Percentiles rank a stretch among this genome's conserved stretches.
Conservation (phyloP, 2,888 invertebrate species). For the Drosophila borealis region DNA sequence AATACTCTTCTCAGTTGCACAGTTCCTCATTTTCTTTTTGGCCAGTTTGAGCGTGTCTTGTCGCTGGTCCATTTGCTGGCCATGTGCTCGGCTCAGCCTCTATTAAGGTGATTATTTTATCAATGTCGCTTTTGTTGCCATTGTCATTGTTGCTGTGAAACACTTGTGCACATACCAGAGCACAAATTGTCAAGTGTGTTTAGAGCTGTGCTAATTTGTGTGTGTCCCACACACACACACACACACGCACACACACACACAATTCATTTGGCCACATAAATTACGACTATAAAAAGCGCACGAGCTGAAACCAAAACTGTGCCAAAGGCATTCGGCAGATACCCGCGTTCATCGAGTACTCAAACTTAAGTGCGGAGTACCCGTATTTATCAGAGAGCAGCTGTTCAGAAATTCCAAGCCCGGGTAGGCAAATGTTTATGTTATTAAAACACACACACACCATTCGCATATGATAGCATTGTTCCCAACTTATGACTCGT, state of each 20-base stretch:
- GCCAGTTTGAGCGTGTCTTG: conserved; percentile 10
- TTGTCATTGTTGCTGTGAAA: conserved; percentile 49
- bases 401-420: conserved; percentile 32
- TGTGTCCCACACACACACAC: conserved; percentile 30
- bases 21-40: conserved; percentile 31
- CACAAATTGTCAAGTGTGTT: conserved; percentile 62
- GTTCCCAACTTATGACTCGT: conserved; percentile 42
- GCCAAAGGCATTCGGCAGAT: conserved; percentile 51
- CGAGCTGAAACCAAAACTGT: conserved; percentile 40
- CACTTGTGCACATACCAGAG: conserved; percentile 66
- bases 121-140: conserved; percentile 61
- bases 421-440: conserved; percentile 22
- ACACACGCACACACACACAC: conserved; percentile 6
- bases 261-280: conserved; percentile 42
- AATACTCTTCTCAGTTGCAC: conserved; percentile 28
- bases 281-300: conserved; percentile 16
- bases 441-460: conserved; percentile 40
- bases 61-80: conserved; percentile 57
- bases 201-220: conserved; percentile 58
- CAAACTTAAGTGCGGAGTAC: conserved; percentile 15
- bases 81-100: conserved; percentile 40
- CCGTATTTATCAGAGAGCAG: conserved; percentile 42
- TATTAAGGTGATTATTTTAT: conserved; percentile 64
- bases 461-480: conserved; percentile 21
- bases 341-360: conserved; percentile 25